Base-by-base conservation (phyloP, 2,888 invertebrate species). In the Dexiosoma caninum region DNA sequence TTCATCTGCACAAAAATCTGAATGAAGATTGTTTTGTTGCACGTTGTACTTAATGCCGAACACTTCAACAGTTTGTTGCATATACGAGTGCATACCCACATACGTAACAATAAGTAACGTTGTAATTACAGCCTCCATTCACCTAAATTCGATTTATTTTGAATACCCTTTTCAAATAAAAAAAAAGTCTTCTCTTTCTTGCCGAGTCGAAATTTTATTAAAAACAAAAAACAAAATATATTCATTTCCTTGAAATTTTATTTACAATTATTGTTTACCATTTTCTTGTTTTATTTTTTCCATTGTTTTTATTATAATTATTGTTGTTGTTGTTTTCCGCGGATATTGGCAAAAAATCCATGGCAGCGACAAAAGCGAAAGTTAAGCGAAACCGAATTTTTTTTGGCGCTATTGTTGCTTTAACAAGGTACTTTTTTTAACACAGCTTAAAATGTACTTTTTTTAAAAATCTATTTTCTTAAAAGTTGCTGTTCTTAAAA, bases 231-330 rank as follows among this genome's bases (percentile, higher is more conserved):
- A 49, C 57, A 60, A 51, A 30, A 23, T 46, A 46, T 53, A 76
- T 76, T 72, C 62, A 81, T 81, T 81, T 81, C 77, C 81, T 77
- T 77, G 69, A 77, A 77, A 74, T 8, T 67, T 55, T 67, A 55
- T 72, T 71, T 59, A 77, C 77, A 64, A 57, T 77, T 64, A 71
- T 71, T 70, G 70, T 70, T 77, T 40, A 70, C 35, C 27, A 71
- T 71, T 77, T 46, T 69, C 23, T 66, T 9, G 27, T 55, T 12
- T 35, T 14, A 7, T 51, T 60, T 51, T 46, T 14, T n/a, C 27
- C 6, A 27, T 27, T 5, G 0, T 30, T 35, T 66, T 30, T 10
- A 46, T 51, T 60, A 19, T 72, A 27, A 27, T 5, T 42, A 8
- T 42, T 57, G 7, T 37, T 70, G 19, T 21, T 37, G 37, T 57